phyloP scores from a whole-genome alignment of 2,888 invertebrate species.

The Cyclophora punctaria region DNA sequence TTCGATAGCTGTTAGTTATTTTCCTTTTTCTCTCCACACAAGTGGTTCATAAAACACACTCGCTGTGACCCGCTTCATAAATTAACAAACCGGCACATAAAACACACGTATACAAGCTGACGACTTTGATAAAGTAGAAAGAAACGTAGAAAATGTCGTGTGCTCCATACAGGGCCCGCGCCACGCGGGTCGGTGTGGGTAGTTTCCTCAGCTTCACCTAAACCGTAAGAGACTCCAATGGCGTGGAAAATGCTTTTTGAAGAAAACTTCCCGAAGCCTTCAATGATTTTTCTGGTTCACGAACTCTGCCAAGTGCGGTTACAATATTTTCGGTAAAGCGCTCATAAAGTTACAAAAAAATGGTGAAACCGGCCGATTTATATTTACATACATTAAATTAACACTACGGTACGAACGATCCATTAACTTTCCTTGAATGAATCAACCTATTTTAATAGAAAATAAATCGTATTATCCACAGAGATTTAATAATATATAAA shows the following conservation, averaged over 20 bases:
- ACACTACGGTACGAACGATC: too few relatives aligned
- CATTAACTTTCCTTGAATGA: too few relatives aligned
- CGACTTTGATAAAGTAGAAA: constrained; percentile 15
- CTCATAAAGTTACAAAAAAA: too few relatives aligned
- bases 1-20: too few relatives aligned
- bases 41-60: background rate
- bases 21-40: background rate
- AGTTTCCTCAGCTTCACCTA: constrained; percentile 14
- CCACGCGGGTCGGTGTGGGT: constrained; percentile 3
- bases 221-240: constrained; percentile 23
- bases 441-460: too few relatives aligned
- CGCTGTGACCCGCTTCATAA: background rate
- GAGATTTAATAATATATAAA: too few relatives aligned
- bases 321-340: constrained; percentile 6
- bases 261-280: constrained; percentile 26
- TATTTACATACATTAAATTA: too few relatives aligned
- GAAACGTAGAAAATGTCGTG: constrained; percentile 1
- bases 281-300: constrained; percentile 32
- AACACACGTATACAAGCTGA: constrained; percentile 2
- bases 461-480: too few relatives aligned
- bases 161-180: background rate
- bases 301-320: constrained; percentile 21
- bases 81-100: constrained; percentile 6
- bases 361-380: too few relatives aligned
- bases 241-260: constrained; percentile 33